Evolutionary conservation across 2,888 invertebrate species (phyloP), one percentile per base, ranked within the genome.

Genomic region (Hirtodrosophila confusa): DNA sequence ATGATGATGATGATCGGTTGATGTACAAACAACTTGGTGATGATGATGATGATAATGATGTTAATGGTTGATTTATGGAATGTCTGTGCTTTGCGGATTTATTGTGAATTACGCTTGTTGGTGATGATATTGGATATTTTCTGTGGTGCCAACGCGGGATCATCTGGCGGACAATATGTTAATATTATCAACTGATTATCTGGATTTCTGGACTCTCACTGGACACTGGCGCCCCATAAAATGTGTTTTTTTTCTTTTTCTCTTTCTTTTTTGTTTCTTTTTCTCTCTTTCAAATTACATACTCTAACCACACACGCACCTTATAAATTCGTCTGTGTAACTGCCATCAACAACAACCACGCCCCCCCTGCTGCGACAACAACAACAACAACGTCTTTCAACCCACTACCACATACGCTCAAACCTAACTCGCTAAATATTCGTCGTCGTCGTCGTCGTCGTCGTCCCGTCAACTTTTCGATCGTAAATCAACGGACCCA

Each of bases 1-100:
- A 91, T 89, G 86, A 90, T 90, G 90, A 89, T 89, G 90, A 90
- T 86, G 85, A 77, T 90, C 85, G 80, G 78, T 86, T 84, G 86
- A 82, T 84, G 88, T 77, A 79, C 86, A 60, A 66, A 75, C 85
- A 86, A 88, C 88, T 78, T 89, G 88, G 3, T 27, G 27, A 6
- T 27, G 27, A 86, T 88, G 84, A 86, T 88, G 84, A 82, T 60
- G 58, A 58, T 58, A 44, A 49, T 86, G 79, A 69, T 80, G 77
- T 80, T 71, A 56, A 78, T 76, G 71, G 76, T 82, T 74, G 78
- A 72, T 82, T 78, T 68, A 65, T 68, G 78, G 78, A 74, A 63
- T 80, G 86, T 83, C 76, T 80, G 51, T 63, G 56, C 77, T 77
- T 77, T 62, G 72, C 62, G 75, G 60, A 53, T 57, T 62, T 36